Conservation (phyloP, 2,113 vertebrate species). For the Paradoxurus hermaphroditus region DNA sequence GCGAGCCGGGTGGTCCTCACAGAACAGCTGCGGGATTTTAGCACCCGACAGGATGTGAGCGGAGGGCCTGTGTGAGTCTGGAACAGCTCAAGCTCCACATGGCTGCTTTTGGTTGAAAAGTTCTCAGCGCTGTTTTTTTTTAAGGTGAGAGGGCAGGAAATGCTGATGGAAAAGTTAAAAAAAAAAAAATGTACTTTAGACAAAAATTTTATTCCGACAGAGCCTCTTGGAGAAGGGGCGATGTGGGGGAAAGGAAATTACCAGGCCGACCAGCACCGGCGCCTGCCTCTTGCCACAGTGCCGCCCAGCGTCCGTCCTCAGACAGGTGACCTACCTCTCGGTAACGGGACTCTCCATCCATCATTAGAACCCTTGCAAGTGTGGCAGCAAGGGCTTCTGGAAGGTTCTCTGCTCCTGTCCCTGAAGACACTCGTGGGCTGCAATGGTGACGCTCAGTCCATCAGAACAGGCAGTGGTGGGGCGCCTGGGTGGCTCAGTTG, state of each 20-base stretch:
- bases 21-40: conserved; percentile 84
- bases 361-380: background rate
- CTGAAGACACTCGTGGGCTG: conserved; percentile 25
- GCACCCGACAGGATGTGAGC: conserved; percentile 85
- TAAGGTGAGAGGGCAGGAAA: conserved; percentile 84
- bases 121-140: conserved; percentile 78
- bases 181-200: conserved; percentile 44
- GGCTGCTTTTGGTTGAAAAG: conserved; percentile 78
- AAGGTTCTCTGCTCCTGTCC: background rate
- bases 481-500: no score
- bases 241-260: conserved; percentile 47
- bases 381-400: background rate
- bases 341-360: background rate
- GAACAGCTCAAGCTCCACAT: conserved; percentile 78
- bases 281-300: background rate
- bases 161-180: conserved; percentile 62
- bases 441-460: conserved; percentile 54
- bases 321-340: background rate
- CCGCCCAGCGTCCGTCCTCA: background rate
- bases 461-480: conserved; percentile 62
- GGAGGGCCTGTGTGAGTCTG: conserved; percentile 79
- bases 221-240: conserved; percentile 59
- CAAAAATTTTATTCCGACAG: conserved; percentile 56
- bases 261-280: conserved; percentile 1
- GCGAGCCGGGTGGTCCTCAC: conserved; percentile 93